phyloP scores from a whole-genome alignment of 1,140 invertebrate genomes.

The Drosophila nigrodunni region DNA sequence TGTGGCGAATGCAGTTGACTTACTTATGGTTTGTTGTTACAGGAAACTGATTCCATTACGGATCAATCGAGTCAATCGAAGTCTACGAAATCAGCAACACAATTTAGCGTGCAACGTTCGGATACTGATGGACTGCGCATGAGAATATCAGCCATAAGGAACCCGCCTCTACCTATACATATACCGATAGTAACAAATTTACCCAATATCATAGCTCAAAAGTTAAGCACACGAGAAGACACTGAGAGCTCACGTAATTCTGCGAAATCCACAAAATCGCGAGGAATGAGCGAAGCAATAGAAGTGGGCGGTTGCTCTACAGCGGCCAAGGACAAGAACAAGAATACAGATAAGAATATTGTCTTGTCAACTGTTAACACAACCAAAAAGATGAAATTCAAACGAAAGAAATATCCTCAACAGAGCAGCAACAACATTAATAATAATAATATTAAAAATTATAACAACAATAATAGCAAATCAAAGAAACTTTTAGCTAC shows the following conservation, averaged over 20 bases:
- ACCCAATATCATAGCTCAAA: conserved; percentile 1
- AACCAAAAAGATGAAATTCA: conserved; percentile 75
- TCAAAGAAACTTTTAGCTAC: conserved; percentile 25
- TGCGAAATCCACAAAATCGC: conserved; percentile 27
- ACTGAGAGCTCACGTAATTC: conserved; percentile 29
- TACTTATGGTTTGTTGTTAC: background rate
- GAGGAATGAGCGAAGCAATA: conserved; percentile 55
- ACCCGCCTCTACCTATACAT: conserved; percentile 38
- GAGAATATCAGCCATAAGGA: conserved; percentile 82
- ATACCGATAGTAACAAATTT: conserved; percentile 25
- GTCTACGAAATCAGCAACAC: conserved; percentile 77
- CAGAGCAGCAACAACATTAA: conserved; percentile 30
- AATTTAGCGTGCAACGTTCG: conserved; percentile 82
- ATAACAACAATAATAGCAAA: conserved; percentile 37
- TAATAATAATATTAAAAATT: conserved; percentile 39
- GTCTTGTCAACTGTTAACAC: conserved; percentile 28
- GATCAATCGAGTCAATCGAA: conserved; percentile 78
- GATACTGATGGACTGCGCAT: conserved; percentile 79
- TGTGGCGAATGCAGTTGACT: too few relatives aligned
- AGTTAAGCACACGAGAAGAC: background rate
- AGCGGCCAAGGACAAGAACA: conserved; percentile 50
- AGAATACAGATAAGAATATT: conserved; percentile 28
- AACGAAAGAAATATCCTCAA: conserved; percentile 64
- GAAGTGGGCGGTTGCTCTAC: conserved; percentile 52
- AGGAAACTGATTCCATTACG: conserved; percentile 79